Conservation (phyloP, 2,113 vertebrate genomes). For the Toxotes chatareus region DNA sequence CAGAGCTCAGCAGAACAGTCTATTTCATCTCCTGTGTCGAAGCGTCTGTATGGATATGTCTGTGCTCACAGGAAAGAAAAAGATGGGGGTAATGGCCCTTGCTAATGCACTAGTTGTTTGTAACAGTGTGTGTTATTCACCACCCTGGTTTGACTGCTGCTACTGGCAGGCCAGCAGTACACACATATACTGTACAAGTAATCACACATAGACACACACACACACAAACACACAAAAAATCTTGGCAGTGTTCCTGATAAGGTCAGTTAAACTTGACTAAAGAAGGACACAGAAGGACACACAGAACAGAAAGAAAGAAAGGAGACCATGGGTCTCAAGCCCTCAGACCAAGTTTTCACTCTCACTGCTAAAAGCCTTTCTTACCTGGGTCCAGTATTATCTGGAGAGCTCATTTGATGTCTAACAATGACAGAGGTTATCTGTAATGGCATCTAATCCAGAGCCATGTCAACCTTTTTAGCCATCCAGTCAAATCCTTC, state of each 20-base stretch:
- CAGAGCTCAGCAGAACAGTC: slow-evolving; percentile 40
- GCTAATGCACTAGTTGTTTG: slow-evolving; percentile 66
- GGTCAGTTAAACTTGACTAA: not conserved
- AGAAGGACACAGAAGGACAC: not conserved
- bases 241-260: slow-evolving; percentile 9
- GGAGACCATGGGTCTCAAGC: too few relatives aligned
- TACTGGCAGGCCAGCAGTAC: slow-evolving; percentile 3
- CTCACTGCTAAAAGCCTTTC: too few relatives aligned
- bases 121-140: slow-evolving; percentile 63
- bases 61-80: slow-evolving; percentile 17
- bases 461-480: too few relatives aligned
- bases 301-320: not conserved
- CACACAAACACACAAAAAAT: slow-evolving; percentile 2
- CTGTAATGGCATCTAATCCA: not conserved
- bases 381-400: not conserved
- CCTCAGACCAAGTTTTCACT: too few relatives aligned
- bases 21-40: slow-evolving; percentile 42
- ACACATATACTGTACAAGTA: not conserved
- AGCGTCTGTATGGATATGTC: slow-evolving; percentile 17
- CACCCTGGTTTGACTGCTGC: slow-evolving; percentile 27
- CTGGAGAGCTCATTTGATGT: not conserved
- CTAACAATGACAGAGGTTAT: not conserved
- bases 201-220: not conserved
- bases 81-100: slow-evolving; percentile 61
- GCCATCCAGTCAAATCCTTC: too few relatives aligned